Conservation (phyloP, 2,113 vertebrate genomes). For the Acanthisitta chloris region DNA sequence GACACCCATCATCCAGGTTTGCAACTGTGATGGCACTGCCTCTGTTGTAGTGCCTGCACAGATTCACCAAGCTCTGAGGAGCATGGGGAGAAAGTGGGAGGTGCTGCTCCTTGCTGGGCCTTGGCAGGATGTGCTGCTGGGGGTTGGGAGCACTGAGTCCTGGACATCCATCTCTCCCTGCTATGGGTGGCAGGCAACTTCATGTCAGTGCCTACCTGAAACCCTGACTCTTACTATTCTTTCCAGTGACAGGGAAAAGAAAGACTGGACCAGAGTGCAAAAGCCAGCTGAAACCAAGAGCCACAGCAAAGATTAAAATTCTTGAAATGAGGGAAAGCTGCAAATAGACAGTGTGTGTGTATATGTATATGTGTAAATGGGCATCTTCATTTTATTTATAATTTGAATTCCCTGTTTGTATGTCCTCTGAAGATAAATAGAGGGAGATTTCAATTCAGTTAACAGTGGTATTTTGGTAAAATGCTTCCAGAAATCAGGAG, state of each 20-base stretch:
- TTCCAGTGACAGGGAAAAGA: neutral
- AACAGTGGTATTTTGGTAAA: neutral
- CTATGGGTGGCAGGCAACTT: accelerated
- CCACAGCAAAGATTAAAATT: too few relatives aligned
- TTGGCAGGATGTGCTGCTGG: neutral
- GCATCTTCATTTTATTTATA: neutral
- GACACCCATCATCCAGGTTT: neutral
- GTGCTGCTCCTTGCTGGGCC: accelerated
- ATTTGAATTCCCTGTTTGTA: neutral
- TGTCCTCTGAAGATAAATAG: neutral
- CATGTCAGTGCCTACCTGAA: neutral
- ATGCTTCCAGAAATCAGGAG: neutral
- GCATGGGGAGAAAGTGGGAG: too few relatives aligned
- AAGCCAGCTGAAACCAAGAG: neutral
- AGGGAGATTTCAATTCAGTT: neutral
- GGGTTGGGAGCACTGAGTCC: neutral
- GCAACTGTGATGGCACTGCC: neutral
- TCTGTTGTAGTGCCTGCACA: neutral
- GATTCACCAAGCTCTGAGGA: neutral
- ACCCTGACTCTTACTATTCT: neutral
- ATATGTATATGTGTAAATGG: neutral
- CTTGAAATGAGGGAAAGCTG: neutral
- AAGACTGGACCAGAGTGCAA: too few relatives aligned
- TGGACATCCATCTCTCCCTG: accelerated
- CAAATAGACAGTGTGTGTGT: neutral